phyloP scores from a whole-genome alignment of 2,888 invertebrate genomes.

The Griposia aprilina region DNA sequence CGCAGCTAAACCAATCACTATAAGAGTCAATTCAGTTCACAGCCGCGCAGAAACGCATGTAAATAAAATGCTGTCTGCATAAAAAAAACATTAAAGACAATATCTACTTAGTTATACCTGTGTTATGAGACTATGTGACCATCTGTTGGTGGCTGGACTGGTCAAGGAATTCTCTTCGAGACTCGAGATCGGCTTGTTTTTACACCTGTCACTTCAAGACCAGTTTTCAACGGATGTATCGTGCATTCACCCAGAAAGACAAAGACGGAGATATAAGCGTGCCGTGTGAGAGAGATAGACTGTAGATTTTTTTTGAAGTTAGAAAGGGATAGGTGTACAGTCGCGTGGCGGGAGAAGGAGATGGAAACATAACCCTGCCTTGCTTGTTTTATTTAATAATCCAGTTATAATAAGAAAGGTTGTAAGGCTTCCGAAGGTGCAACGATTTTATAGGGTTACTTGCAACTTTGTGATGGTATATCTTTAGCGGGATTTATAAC shows the following conservation, averaged over 20 bases:
- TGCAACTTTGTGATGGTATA: constrained; percentile 58
- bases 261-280: constrained; percentile 77
- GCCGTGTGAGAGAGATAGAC: constrained; percentile 68
- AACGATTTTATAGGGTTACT: constrained; percentile 66
- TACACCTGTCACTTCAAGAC: constrained; percentile 85
- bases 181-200: constrained; percentile 75
- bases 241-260: constrained; percentile 82
- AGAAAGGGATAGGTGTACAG: constrained; percentile 67
- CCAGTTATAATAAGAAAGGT: constrained; percentile 81
- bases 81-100: constrained; percentile 24
- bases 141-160: constrained; percentile 72
- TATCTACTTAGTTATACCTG: constrained; percentile 34
- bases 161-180: constrained; percentile 77
- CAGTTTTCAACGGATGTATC: constrained; percentile 84
- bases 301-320: constrained; percentile 20
- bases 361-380: constrained; percentile 55
- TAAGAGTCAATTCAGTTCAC: constrained; percentile 5
- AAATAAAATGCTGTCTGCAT: constrained; percentile 25
- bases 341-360: constrained; percentile 83
- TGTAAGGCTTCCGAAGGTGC: constrained; percentile 71
- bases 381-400: constrained; percentile 79
- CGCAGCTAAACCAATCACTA: constrained; percentile 4
- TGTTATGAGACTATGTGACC: constrained; percentile 50
- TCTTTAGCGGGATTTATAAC: constrained; percentile 49
- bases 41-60: constrained; percentile 37